Percentiles rank a stretch among this genome's conserved stretches.
Evolutionary conservation across 2,888 invertebrate genomes (phyloP).

Genomic region (Pseudococcus longispinus): DNA sequence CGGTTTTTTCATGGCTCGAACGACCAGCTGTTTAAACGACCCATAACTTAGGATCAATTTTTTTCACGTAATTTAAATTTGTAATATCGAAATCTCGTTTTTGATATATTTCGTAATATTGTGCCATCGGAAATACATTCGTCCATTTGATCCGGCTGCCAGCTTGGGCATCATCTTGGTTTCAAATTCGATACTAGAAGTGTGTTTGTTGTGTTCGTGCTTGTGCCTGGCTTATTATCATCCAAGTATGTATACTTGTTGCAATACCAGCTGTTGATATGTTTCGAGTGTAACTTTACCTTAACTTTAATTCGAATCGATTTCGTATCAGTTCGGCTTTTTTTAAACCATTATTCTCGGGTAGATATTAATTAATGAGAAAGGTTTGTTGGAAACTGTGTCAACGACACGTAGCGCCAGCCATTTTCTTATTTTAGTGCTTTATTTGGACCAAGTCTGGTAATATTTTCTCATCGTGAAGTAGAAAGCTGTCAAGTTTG

Average conservation of each 20-base stretch:
- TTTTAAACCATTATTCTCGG: neutral
- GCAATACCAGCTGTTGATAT: conserved; percentile 17
- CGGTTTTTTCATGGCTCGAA: neutral
- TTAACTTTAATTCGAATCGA: neutral
- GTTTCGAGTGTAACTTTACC: neutral
- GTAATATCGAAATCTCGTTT: neutral
- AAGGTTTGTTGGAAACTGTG: neutral
- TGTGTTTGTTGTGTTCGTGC: neutral
- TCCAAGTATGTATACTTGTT: neutral
- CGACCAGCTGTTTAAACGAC: neutral
- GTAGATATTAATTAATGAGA: neutral
- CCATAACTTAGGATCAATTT: neutral
- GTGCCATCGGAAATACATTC: neutral
- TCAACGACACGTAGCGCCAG: neutral
- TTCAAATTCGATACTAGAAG: neutral
- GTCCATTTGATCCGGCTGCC: neutral
- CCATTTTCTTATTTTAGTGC: neutral
- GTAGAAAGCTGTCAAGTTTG: neutral
- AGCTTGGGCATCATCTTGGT: neutral
- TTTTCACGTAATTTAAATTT: neutral
- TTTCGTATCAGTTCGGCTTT: neutral
- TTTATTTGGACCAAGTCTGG: neutral
- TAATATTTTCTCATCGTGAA: neutral
- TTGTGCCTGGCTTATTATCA: neutral
- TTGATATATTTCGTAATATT: neutral